These are phyloP conservation scores for Porites cylindrica DNA, from an alignment of 92 coral and sea anemone genomes.

Conservation along the genomic window DNA sequence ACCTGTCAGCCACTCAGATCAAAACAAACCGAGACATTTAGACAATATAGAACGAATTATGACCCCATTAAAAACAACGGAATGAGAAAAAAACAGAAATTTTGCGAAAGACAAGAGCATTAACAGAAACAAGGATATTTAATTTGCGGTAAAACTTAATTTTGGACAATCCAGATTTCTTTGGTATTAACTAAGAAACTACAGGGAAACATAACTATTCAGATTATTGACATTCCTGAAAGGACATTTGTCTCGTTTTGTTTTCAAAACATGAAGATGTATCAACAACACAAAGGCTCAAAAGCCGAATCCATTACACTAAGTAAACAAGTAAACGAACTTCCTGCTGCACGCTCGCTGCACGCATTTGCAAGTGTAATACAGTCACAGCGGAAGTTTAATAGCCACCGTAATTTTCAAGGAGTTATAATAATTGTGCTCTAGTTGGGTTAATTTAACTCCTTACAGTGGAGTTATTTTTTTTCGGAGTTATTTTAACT, in stretches of 20 bases:
- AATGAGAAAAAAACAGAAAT: background rate
- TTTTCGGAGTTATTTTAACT: no score
- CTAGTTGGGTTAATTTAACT: no score
- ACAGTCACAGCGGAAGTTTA: background rate
- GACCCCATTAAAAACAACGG: background rate
- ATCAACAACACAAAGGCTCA: conserved; percentile 18
- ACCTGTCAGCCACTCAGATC: background rate
- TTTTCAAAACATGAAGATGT: conserved; percentile 5
- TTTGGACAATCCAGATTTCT: background rate
- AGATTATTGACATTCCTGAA: conserved; percentile 29
- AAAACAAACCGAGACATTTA: background rate
- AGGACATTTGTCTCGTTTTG: background rate
- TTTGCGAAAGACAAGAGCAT: no score
- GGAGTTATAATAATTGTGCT: no score
- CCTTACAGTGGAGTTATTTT: no score
- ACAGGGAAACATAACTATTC: conserved; percentile 32
- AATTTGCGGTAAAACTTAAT: background rate
- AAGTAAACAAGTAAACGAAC: conserved; percentile 8
- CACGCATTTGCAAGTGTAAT: background rate
- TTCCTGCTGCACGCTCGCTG: background rate
- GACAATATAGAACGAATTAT: background rate
- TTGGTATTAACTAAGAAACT: no score
- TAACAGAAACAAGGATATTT: background rate
- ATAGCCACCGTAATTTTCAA: background rate
- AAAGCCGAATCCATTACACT: conserved; percentile 18